Evolutionary conservation across 1,140 invertebrate genomes (phyloP).

Genomic region (Caenorhabditis inopinata): DNA sequence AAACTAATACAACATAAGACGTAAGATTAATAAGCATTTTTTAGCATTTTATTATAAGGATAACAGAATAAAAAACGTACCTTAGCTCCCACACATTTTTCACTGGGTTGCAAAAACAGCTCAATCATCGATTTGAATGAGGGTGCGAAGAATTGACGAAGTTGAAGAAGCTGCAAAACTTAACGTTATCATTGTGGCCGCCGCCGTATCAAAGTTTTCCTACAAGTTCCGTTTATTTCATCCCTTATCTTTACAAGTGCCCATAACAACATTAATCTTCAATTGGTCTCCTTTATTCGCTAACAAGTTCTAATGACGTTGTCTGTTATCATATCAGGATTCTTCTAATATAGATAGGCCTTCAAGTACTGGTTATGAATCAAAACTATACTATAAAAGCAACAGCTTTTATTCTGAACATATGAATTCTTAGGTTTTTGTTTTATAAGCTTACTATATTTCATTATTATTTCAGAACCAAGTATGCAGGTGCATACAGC

Average conservation of each 20-base stretch:
- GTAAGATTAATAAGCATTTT: too few relatives aligned
- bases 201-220: neutral
- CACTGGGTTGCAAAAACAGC: neutral
- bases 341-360: neutral
- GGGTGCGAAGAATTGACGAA: neutral
- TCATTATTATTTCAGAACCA: neutral
- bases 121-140: neutral
- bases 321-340: slow-evolving; percentile 1
- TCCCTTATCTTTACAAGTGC: too few relatives aligned
- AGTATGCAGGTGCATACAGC: slow-evolving; percentile 64
- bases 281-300: too few relatives aligned
- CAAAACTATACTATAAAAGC: neutral
- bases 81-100: neutral
- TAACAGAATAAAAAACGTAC: neutral
- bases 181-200: neutral
- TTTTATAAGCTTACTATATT: neutral
- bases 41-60: too few relatives aligned
- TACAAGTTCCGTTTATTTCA: neutral
- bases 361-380: slow-evolving; percentile 31
- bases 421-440: neutral
- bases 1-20: too few relatives aligned
- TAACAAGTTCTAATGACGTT: neutral
- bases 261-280: too few relatives aligned
- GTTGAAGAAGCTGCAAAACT: slow-evolving; percentile 5
- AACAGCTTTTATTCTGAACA: neutral